Conservation (phyloP, 2,113 vertebrate genomes). For the Tyto alba region DNA sequence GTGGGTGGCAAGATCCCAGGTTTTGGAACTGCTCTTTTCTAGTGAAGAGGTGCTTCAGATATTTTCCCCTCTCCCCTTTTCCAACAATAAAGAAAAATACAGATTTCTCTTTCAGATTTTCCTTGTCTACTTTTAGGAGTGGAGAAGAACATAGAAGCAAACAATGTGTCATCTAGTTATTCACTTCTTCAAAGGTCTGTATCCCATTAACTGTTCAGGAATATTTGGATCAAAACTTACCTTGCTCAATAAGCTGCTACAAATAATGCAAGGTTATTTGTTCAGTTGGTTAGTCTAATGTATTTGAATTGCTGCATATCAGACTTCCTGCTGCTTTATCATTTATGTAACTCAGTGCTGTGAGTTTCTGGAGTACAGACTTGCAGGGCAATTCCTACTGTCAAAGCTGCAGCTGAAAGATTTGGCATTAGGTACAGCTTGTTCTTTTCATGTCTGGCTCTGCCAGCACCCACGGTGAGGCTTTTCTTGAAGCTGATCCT, state of each 20-base stretch:
- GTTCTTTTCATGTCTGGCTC: not conserved
- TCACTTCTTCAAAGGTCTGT: not conserved
- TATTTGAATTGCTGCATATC: not conserved
- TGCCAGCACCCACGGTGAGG: not conserved
- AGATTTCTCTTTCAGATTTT: not conserved
- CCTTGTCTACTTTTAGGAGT: not conserved
- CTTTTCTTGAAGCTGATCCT: conserved; percentile 5
- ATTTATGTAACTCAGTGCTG: not conserved
- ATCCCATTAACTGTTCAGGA: no score
- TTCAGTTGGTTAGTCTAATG: not conserved
- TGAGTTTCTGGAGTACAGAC: not conserved
- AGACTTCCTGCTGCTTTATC: not conserved
- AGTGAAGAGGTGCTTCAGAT: not conserved
- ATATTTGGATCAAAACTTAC: not conserved
- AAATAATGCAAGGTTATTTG: not conserved
- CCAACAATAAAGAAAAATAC: not conserved
- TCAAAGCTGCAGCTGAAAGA: conserved; percentile 17
- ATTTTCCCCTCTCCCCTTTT: not conserved
- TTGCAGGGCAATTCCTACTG: not conserved
- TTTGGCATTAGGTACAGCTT: not conserved
- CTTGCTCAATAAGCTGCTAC: not conserved
- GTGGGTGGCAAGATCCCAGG: not conserved
- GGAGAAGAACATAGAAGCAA: not conserved
- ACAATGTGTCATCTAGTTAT: not conserved
- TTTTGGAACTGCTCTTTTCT: not conserved